Evolutionary conservation across 2,888 invertebrate species (phyloP), one percentile per base, ranked within the genome.

Genomic region (Pachydiplax longipennis): DNA sequence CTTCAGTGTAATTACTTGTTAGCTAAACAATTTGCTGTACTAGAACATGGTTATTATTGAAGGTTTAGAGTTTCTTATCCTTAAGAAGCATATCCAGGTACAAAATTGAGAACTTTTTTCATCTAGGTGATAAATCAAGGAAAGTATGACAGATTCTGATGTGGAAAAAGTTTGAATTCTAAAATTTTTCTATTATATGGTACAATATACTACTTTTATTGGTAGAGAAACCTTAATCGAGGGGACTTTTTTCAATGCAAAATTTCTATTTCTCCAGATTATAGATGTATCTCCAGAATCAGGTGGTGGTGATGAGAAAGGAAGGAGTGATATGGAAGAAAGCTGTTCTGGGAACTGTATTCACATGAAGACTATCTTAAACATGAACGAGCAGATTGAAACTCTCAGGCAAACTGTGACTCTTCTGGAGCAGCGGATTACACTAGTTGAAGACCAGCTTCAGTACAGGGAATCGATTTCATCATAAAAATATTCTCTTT

Each of bases 371-470:
- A 87, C 87, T 13, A 25, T 87, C 8, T 35, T 87, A 2, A 87
- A 87, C 37, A 94, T 96, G 92, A 95, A 95, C 91, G 95, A 95
- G 91, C 95, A 96, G 93, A 93, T 96, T 90, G 95, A 95, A 93
- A 95, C 95, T 22, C 93, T 96, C 15, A 95, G 95, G 92, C 95
- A 95, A 92, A 95, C 95, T 81, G 94, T 96, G n/a, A 94, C 95
- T 92, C 92, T 95, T 90, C 94, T 96, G 90, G 95, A 95, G 92
- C 93, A 95, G 92, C 94, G 95, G 91, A 93, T 96, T 22, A 95
- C 94, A 90, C 94, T 94, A 83, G 92, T 95, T 90, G 95, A 96
- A 93, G 94, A 94, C 92, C 93, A 93, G 92, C 92, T 94, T 61
- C 92, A 91, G 91, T 92, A 92, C 91, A 92, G 91, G 92, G 31